Conservation (phyloP, 1,140 invertebrate genomes). For the Papilio glaucus region DNA sequence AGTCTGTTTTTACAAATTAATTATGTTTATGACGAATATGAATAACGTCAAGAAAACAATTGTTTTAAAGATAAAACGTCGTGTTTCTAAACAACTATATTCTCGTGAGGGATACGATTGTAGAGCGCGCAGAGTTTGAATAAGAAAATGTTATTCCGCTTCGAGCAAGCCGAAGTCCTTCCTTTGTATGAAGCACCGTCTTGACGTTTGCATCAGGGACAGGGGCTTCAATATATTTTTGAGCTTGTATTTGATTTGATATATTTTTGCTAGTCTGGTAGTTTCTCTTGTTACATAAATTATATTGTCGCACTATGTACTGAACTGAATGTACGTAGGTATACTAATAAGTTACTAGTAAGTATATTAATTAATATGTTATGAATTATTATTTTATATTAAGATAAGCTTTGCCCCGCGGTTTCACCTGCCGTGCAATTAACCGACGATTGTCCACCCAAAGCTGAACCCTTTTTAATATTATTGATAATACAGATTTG, state of each 20-base stretch:
- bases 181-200: slow-evolving; percentile 12
- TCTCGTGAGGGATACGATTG: not conserved
- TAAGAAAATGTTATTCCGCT: slow-evolving; percentile 5
- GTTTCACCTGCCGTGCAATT: too few species aligned
- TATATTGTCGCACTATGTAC: too few species aligned
- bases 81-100: not conserved
- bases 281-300: not conserved
- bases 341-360: too few species aligned
- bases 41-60: not conserved
- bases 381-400: too few species aligned
- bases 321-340: too few species aligned
- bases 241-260: slow-evolving; percentile 16
- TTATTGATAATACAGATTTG: too few species aligned
- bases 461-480: too few species aligned
- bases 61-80: not conserved
- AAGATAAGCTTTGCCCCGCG: too few species aligned
- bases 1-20: too few species aligned
- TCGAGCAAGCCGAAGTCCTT: not conserved
- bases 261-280: not conserved
- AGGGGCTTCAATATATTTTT: slow-evolving; percentile 15
- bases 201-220: slow-evolving; percentile 13
- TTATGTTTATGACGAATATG: not conserved
- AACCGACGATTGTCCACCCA: too few species aligned
- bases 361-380: too few species aligned
- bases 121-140: not conserved